Percentiles rank a stretch among this genome's conserved stretches.
Conservation (phyloP, 2,113 vertebrate species). For the Actenoides hombroni region DNA sequence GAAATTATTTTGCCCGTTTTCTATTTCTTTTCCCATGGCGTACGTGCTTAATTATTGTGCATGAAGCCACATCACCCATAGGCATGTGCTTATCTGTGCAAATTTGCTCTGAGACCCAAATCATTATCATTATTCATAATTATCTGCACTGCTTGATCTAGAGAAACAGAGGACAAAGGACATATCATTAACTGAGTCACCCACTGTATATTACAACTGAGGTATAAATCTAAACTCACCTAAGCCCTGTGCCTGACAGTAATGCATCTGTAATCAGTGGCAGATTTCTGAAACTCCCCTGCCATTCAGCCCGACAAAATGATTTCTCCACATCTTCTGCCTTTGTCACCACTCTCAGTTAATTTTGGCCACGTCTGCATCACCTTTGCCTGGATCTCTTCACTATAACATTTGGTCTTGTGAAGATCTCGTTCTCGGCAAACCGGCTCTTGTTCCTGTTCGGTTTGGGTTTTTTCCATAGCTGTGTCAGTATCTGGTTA, state of each 20-base stretch:
- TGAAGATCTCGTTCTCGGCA: neutral
- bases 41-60: conserved; percentile 12
- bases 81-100: conserved; percentile 13
- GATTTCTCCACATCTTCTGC: neutral
- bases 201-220: neutral
- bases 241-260: neutral
- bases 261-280: neutral
- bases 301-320: neutral
- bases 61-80: conserved; percentile 18
- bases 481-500: neutral
- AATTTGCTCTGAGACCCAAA: conserved; percentile 28
- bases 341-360: neutral
- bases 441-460: neutral
- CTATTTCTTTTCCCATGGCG: neutral
- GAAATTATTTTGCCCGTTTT: conserved; percentile 23
- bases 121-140: conserved; percentile 62
- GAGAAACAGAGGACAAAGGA: conserved; percentile 52
- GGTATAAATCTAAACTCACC: conserved; percentile 10
- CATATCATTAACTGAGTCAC: conserved; percentile 46
- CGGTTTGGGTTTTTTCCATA: neutral
- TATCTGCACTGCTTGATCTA: conserved; percentile 51
- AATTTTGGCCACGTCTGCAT: neutral
- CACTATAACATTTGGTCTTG: neutral
- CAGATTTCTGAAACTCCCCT: conserved; percentile 15
- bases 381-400: neutral